These are phyloP conservation scores for Eilema sororculum DNA, from an alignment of 2,888 invertebrate species.

Conservation along the genomic window DNA sequence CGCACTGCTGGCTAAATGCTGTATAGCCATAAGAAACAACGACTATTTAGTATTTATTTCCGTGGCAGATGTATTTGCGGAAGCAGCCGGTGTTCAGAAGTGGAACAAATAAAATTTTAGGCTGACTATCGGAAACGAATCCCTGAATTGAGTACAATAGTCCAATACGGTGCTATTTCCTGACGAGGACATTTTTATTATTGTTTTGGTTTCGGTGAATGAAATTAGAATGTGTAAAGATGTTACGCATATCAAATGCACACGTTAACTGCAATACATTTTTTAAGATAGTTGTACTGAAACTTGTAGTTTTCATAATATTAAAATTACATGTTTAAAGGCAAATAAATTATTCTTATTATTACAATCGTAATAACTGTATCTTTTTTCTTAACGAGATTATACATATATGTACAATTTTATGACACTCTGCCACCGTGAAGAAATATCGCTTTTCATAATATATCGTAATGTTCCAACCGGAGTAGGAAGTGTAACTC, in stretches of 20 bases:
- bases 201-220: background rate
- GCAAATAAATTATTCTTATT: too few relatives aligned
- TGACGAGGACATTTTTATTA: conserved; percentile 12
- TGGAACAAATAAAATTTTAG: conserved; percentile 39
- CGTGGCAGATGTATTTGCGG: conserved; percentile 41
- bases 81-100: conserved; percentile 42
- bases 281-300: too few relatives aligned
- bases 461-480: background rate
- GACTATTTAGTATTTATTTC: conserved; percentile 31
- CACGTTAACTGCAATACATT: too few relatives aligned
- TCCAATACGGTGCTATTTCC: conserved; percentile 24
- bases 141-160: conserved; percentile 22
- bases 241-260: too few relatives aligned
- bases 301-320: too few relatives aligned
- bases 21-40: conserved; percentile 26
- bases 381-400: too few relatives aligned
- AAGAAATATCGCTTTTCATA: too few relatives aligned
- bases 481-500: background rate
- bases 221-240: background rate
- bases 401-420: too few relatives aligned
- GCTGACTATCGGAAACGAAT: conserved; percentile 35
- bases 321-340: too few relatives aligned
- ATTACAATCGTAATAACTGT: too few relatives aligned
- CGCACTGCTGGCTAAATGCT: conserved; percentile 35
- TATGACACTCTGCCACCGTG: too few relatives aligned